phyloP scores from a whole-genome alignment of 2,797 vertebrate genomes.

The Thunnus albacares region DNA sequence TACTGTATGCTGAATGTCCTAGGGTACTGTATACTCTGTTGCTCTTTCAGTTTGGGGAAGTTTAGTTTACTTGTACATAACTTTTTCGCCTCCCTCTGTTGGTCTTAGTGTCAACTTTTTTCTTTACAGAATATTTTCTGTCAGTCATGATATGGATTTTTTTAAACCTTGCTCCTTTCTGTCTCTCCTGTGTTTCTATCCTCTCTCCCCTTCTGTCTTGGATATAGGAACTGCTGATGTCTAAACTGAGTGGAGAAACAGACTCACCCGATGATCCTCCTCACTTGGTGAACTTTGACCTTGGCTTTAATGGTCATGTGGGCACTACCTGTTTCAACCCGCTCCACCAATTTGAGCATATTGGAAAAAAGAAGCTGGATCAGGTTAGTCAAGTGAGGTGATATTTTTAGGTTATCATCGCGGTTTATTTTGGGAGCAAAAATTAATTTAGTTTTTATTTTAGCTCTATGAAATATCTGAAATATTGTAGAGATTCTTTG shows the following conservation, averaged over 20 bases:
- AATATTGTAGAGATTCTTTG: conserved; percentile 3
- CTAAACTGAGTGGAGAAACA: conserved; percentile 80
- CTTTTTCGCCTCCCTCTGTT: conserved; percentile 42
- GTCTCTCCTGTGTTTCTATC: conserved; percentile 23
- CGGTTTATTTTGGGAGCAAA: conserved; percentile 1
- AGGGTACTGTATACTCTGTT: conserved; percentile 33
- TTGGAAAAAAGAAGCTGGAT: conserved; percentile 87
- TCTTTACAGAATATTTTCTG: conserved; percentile 19
- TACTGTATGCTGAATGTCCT: conserved; percentile 33
- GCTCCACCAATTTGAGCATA: conserved; percentile 85
- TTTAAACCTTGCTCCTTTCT: not conserved
- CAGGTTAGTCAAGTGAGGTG: conserved; percentile 87
- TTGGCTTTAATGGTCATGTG: conserved; percentile 56
- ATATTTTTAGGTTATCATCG: not conserved
- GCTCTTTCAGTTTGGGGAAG: conserved; percentile 44
- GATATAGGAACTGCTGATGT: conserved; percentile 89
- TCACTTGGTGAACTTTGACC: conserved; percentile 76
- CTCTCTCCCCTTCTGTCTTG: conserved; percentile 20
- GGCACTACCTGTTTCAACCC: conserved; percentile 87
- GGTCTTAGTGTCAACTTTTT: conserved; percentile 20
- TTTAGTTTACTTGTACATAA: conserved; percentile 44
- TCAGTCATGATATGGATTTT: conserved; percentile 26
- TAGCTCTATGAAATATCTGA: conserved; percentile 9
- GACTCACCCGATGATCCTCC: conserved; percentile 60
- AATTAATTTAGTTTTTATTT: conserved; percentile 12